Evolutionary conservation across 1,140 invertebrate species (phyloP), one percentile per base, ranked within the genome.

Genomic region (Thalassaphorura encarpata): DNA sequence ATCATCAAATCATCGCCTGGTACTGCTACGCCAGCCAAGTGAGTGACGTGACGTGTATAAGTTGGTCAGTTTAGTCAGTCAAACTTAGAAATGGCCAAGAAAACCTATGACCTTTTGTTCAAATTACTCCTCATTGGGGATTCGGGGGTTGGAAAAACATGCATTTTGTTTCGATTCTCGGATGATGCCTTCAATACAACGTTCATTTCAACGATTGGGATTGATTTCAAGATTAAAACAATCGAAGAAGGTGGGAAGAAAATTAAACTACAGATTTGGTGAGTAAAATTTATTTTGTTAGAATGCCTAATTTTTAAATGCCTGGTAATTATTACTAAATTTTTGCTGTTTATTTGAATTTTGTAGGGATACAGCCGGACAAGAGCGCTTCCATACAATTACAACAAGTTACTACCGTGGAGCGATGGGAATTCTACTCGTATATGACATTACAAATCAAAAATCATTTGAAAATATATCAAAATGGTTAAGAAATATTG

Each of bases 201-300:
- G 48, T 98, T 97, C 76, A 97, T 98, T 71, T 95, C 91, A 51
- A 96, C 92, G 41, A 97, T 97, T 77, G 92, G 92, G 70, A 96
- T 97, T 74, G 93, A 97, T 78, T 97, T 97, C 73, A 97, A 97
- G 83, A 97, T 97, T 69, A 92, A 95, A 79, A 97, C 93, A 67
- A 90, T 97, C 69, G 93, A 97, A 75, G 77, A 97, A 66, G 83
- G 89, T 74, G 93, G 93, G 52, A 97, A 97, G 77, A 97, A 96
- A 80, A 96, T 97, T 58, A 97, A 97, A 78, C 77, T 97, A 70
- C 93, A 97, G 77, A 96, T 97, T 85, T 97, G 93, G 92, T 88
- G 74, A 79, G 78, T 73, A 52, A 46, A 42, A n/a, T n/a, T n/a
- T n/a, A n/a, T 15, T 28, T 29, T 48, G 19, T 11, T 19, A 6